These are phyloP conservation scores for Julus scanicus DNA, from an alignment of 2,888 invertebrate species.

Conservation along the genomic window DNA sequence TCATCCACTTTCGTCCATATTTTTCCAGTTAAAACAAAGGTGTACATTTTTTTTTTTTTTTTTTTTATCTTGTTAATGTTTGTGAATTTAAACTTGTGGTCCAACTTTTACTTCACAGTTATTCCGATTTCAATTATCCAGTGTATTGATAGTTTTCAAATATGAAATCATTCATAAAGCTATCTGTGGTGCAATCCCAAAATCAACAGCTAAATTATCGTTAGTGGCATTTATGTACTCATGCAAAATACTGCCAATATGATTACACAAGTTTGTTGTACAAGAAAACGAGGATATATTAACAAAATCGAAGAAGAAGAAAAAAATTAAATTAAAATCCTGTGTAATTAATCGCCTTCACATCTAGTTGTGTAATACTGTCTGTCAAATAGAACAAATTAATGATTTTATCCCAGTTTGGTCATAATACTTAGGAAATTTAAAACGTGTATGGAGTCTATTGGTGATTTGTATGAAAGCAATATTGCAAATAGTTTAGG, in stretches of 20 bases:
- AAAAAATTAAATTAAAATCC: background rate
- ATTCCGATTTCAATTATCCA: background rate
- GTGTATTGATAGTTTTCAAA: background rate
- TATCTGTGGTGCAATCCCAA: background rate
- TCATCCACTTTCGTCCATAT: slow-evolving; percentile 1
- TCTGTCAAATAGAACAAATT: background rate
- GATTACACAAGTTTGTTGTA: background rate
- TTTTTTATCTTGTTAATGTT: background rate
- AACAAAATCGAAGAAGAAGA: background rate
- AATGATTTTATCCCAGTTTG: background rate
- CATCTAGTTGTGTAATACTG: background rate
- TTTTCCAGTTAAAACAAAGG: background rate
- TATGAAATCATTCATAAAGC: background rate
- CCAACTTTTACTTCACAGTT: slow-evolving; percentile 16
- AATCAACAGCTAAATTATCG: background rate
- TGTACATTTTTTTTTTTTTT: slow-evolving; percentile 31
- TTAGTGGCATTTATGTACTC: background rate
- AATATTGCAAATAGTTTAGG: background rate
- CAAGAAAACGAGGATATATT: background rate
- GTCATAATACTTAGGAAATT: background rate
- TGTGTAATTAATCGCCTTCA: background rate
- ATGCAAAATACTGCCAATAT: background rate
- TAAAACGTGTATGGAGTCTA: background rate
- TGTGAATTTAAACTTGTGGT: slow-evolving; percentile 27
- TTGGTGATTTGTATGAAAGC: background rate